A percentile compares a stretch with the other conserved stretches of the same genome.
Evolutionary conservation across 1,140 invertebrate species (phyloP).

Genomic region (Tetramorium alpestre): DNA sequence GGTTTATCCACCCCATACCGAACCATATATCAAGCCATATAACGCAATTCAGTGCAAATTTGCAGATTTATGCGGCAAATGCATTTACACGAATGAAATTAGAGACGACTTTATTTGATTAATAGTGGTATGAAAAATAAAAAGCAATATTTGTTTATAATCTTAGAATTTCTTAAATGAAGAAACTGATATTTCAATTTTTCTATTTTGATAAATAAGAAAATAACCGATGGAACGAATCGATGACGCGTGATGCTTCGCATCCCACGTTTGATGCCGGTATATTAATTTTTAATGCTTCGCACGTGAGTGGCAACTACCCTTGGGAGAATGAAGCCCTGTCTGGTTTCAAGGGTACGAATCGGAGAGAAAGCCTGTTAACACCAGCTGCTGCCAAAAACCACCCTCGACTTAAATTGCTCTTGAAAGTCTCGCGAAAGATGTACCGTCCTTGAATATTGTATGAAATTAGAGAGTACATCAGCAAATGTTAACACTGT

Average conservation of each 20-base stretch:
- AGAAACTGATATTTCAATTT: background rate
- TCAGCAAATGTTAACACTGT: conserved; percentile 30
- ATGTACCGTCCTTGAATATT: conserved; percentile 32
- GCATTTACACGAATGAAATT: background rate
- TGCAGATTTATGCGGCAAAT: background rate
- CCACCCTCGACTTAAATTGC: conserved; percentile 29
- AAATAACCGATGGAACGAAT: background rate
- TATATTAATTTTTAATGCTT: conserved; percentile 70
- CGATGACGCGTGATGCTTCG: conserved; percentile 36
- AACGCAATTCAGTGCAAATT: background rate
- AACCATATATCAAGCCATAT: background rate
- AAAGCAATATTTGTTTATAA: background rate
- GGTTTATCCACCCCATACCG: background rate
- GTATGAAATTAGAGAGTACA: conserved; percentile 22
- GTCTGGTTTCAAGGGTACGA: conserved; percentile 62
- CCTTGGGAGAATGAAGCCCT: conserved; percentile 48
- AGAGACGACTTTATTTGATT: background rate
- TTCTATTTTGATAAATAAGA: background rate
- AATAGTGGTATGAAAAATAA: background rate
- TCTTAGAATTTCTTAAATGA: background rate
- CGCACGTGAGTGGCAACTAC: conserved; percentile 23
- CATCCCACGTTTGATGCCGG: background rate
- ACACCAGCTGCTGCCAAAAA: conserved; percentile 71
- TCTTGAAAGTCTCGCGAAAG: conserved; percentile 43
- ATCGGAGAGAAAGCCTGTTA: conserved; percentile 65